Evolutionary conservation across 2,888 invertebrate genomes (phyloP).

Genomic region (Panopea generosa): DNA sequence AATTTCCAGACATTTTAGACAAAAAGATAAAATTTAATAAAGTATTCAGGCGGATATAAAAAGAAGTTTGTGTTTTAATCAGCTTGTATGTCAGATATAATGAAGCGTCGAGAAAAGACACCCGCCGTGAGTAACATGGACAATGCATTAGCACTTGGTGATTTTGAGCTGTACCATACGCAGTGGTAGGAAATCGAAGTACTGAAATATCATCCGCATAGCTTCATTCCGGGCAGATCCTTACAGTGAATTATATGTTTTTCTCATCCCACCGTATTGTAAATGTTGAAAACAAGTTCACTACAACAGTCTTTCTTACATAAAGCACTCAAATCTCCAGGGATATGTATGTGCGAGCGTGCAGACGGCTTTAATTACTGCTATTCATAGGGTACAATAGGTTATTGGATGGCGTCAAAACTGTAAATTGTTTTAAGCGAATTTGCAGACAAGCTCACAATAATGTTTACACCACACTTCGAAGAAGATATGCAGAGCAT

Average conservation of each 20-base stretch:
- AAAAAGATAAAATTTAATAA: slow-evolving; percentile 7
- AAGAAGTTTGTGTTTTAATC: slow-evolving; percentile 8
- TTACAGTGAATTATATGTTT: slow-evolving; percentile 50
- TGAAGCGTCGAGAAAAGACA: slow-evolving; percentile 12
- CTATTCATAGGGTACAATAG: slow-evolving; percentile 57
- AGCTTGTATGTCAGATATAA: not conserved
- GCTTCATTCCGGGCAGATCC: slow-evolving; percentile 30
- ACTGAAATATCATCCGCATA: slow-evolving; percentile 33
- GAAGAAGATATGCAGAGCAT: slow-evolving; percentile 48
- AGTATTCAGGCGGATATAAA: not conserved
- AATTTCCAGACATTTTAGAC: not conserved
- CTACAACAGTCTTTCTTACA: slow-evolving; percentile 51
- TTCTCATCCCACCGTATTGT: slow-evolving; percentile 47
- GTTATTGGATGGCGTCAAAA: slow-evolving; percentile 42
- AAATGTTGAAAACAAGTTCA: slow-evolving; percentile 46
- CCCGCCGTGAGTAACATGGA: slow-evolving; percentile 57
- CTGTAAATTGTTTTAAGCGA: slow-evolving; percentile 55
- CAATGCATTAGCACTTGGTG: slow-evolving; percentile 65
- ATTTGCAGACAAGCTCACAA: slow-evolving; percentile 48
- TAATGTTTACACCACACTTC: slow-evolving; percentile 64
- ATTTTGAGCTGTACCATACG: slow-evolving; percentile 41
- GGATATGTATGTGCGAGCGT: slow-evolving; percentile 40
- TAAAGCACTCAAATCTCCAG: slow-evolving; percentile 50
- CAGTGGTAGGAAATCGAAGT: slow-evolving; percentile 43
- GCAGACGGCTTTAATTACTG: slow-evolving; percentile 45